Evolutionary conservation across 1,140 invertebrate genomes (phyloP).

Genomic region (Papilio dardanus): DNA sequence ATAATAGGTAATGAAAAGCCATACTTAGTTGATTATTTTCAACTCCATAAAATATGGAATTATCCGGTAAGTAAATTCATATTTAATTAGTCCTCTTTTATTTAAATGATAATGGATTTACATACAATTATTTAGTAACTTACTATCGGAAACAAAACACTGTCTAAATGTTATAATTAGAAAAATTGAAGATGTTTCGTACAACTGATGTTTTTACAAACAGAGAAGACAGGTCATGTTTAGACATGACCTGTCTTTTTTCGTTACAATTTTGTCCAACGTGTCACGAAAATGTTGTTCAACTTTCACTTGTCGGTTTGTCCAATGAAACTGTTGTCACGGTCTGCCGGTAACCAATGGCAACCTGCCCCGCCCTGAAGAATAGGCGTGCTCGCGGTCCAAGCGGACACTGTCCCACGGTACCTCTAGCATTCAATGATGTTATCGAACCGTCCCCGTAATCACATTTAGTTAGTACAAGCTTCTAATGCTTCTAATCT

Average conservation of each 20-base stretch:
- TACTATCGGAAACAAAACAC: not conserved
- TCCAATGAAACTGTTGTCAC: constrained; percentile 79
- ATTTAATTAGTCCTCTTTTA: no score
- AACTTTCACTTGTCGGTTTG: constrained; percentile 74
- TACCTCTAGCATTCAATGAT: constrained; percentile 31
- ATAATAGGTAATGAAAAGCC: no score
- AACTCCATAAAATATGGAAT: not conserved
- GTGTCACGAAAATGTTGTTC: constrained; percentile 64
- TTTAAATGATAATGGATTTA: no score
- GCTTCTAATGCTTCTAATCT: constrained; percentile 15
- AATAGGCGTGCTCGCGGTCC: constrained; percentile 69
- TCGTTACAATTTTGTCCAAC: constrained; percentile 67
- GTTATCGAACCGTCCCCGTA: constrained; percentile 19
- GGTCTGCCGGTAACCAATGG: constrained; percentile 77
- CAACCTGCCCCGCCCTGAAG: constrained; percentile 69
- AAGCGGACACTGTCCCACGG: constrained; percentile 53
- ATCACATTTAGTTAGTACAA: constrained; percentile 15
- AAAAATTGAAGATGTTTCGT: constrained; percentile 44
- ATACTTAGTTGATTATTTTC: no score
- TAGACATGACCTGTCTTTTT: constrained; percentile 59
- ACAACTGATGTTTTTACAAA: no score
- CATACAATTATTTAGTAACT: not conserved
- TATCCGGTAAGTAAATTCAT: no score
- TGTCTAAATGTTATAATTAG: not conserved
- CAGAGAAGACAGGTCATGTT: no score